Evolutionary conservation across 2,888 invertebrate genomes (phyloP).

Genomic region (Drosophila sordidapex): DNA sequence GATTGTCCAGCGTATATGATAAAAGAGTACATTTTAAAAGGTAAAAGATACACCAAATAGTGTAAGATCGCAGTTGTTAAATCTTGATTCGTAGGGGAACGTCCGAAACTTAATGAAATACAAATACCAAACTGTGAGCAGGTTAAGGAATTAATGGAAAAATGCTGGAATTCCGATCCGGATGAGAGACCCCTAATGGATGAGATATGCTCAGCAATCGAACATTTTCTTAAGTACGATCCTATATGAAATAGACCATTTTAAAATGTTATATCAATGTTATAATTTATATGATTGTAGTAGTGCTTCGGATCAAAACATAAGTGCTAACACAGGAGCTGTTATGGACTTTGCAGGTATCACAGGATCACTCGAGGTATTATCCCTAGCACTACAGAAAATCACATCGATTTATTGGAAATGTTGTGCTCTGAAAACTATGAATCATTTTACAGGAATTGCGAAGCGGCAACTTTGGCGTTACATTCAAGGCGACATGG

Average conservation of each 20-base stretch:
- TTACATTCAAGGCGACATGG: background rate
- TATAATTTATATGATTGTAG: background rate
- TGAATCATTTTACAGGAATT: background rate
- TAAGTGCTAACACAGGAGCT: background rate
- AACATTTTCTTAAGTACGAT: background rate
- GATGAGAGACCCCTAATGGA: background rate
- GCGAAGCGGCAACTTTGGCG: background rate
- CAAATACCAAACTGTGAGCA: background rate
- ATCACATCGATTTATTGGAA: too few relatives aligned
- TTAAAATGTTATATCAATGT: background rate
- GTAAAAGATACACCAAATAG: background rate
- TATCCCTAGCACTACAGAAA: too few relatives aligned
- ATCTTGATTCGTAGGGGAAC: background rate
- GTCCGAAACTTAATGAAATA: constrained; percentile 2
- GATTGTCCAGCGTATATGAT: background rate
- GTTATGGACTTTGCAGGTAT: background rate
- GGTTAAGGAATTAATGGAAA: background rate
- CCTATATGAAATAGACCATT: background rate
- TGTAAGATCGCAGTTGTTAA: too few relatives aligned
- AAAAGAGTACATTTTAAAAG: background rate
- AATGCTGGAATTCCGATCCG: constrained; percentile 5
- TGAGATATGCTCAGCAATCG: background rate
- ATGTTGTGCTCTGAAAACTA: background rate
- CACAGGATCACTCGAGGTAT: too few relatives aligned
- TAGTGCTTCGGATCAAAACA: background rate